A percentile compares a stretch with the other conserved stretches of the same genome.
These are phyloP conservation scores for Pecten maximus DNA, from an alignment of 2,888 invertebrate species.

Conservation along the genomic window DNA sequence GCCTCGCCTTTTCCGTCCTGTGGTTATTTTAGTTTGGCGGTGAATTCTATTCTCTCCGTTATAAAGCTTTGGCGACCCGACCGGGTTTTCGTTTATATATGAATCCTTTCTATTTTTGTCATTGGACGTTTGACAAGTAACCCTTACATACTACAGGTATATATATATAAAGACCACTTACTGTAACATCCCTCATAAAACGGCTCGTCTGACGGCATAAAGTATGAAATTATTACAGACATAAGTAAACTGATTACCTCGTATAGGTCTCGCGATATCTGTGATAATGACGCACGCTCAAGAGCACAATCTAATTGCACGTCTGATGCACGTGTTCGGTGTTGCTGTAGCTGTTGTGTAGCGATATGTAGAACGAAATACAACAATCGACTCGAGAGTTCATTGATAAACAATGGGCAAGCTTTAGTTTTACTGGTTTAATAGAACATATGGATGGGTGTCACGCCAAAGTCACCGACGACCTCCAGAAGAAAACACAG, in stretches of 20 bases:
- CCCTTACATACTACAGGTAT: background rate
- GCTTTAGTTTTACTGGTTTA: too few relatives aligned
- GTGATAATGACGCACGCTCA: slow-evolving; percentile 1
- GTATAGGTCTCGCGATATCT: background rate
- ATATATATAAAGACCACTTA: background rate
- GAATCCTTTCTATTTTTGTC: background rate
- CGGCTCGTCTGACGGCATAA: background rate
- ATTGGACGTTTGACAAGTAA: background rate
- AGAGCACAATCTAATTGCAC: background rate
- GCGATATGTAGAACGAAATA: background rate
- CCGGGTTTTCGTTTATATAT: background rate
- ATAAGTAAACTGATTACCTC: background rate
- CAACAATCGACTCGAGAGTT: too few relatives aligned
- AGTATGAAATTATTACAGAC: background rate
- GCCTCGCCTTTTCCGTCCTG: too few relatives aligned
- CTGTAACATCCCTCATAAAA: background rate
- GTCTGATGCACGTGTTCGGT: background rate
- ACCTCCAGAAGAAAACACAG: too few relatives aligned
- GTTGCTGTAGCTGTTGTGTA: background rate
- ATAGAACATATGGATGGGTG: too few relatives aligned
- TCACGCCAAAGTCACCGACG: too few relatives aligned
- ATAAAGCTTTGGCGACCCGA: too few relatives aligned
- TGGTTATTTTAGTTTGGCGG: too few relatives aligned
- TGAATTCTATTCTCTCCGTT: too few relatives aligned
- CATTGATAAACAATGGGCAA: too few relatives aligned